phyloP scores from a whole-genome alignment of 2,113 vertebrate species.

The Castor canadensis region DNA sequence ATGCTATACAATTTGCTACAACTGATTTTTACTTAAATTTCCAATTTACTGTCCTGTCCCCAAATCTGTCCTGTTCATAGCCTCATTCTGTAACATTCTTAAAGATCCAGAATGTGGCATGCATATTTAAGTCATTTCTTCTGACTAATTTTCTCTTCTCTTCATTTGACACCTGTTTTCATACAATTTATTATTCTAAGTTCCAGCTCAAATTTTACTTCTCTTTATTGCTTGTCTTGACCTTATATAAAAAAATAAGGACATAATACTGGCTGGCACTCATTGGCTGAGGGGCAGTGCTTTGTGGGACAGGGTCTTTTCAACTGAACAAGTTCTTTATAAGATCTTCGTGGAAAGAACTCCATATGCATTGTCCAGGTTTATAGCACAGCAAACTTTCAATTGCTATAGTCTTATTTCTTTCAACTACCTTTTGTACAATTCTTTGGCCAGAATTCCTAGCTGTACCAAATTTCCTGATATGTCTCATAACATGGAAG shows the following conservation, averaged over 20 bases:
- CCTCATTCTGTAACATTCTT: not conserved
- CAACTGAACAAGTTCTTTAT: not conserved
- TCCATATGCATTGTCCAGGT: not conserved
- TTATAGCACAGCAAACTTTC: not conserved
- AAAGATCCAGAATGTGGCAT: not conserved
- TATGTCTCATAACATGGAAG: slow-evolving; percentile 20
- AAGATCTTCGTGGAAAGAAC: not conserved
- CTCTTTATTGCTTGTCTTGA: not conserved
- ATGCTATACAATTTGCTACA: not conserved
- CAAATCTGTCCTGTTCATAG: not conserved
- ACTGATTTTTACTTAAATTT: not conserved
- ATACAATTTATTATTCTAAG: too few species aligned
- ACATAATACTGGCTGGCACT: not conserved
- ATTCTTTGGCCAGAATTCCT: not conserved
- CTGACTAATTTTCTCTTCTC: not conserved
- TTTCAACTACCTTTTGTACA: not conserved
- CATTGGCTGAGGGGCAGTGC: not conserved
- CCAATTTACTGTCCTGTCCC: not conserved
- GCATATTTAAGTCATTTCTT: not conserved
- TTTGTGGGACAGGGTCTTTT: not conserved
- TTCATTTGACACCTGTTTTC: not conserved
- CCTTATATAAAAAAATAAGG: not conserved
- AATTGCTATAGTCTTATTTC: not conserved
- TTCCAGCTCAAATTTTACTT: not conserved
- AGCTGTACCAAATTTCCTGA: not conserved